phyloP scores from a whole-genome alignment of 1,140 invertebrate genomes.

The Drosophila biarmipes region DNA sequence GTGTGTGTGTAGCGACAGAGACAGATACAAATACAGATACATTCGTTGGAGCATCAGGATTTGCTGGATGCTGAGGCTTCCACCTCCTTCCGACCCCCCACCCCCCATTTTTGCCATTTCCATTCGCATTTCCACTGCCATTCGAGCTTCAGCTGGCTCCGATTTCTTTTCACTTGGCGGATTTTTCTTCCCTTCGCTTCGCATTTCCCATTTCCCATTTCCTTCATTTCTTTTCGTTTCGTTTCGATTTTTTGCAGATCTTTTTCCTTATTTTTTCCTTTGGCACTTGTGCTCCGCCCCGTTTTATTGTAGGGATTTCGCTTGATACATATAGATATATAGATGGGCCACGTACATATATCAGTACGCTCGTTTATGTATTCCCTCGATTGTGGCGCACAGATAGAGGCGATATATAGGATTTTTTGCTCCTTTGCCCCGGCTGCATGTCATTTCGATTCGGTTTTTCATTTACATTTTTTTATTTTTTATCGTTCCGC shows the following conservation, averaged over 20 bases:
- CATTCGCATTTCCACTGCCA: slow-evolving; percentile 21
- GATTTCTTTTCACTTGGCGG: slow-evolving; percentile 82
- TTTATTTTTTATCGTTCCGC: slow-evolving; percentile 22
- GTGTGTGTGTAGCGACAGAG: background rate
- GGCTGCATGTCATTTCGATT: slow-evolving; percentile 21
- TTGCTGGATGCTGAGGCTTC: slow-evolving; percentile 58
- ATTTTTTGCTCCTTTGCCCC: background rate
- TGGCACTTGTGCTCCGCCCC: slow-evolving; percentile 79
- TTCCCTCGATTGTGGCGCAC: slow-evolving; percentile 26
- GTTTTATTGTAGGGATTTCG: slow-evolving; percentile 79
- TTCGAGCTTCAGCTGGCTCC: slow-evolving; percentile 46
- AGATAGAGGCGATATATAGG: slow-evolving; percentile 43
- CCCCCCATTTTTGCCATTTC: slow-evolving; percentile 9
- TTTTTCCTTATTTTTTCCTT: slow-evolving; percentile 38
- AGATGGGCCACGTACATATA: slow-evolving; percentile 29
- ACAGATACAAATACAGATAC: slow-evolving; percentile 25
- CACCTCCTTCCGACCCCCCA: slow-evolving; percentile 5
- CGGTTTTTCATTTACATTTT: slow-evolving; percentile 38
- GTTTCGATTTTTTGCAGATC: slow-evolving; percentile 28
- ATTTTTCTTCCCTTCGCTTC: slow-evolving; percentile 67
- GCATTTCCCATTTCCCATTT: slow-evolving; percentile 75
- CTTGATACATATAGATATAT: slow-evolving; percentile 48
- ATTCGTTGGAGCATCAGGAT: slow-evolving; percentile 69
- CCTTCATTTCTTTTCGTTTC: slow-evolving; percentile 44
- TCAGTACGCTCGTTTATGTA: slow-evolving; percentile 44